These are phyloP conservation scores for Pantherophis alleghaniensis DNA, from an alignment of 2,797 vertebrate genomes.

Conservation along the genomic window DNA sequence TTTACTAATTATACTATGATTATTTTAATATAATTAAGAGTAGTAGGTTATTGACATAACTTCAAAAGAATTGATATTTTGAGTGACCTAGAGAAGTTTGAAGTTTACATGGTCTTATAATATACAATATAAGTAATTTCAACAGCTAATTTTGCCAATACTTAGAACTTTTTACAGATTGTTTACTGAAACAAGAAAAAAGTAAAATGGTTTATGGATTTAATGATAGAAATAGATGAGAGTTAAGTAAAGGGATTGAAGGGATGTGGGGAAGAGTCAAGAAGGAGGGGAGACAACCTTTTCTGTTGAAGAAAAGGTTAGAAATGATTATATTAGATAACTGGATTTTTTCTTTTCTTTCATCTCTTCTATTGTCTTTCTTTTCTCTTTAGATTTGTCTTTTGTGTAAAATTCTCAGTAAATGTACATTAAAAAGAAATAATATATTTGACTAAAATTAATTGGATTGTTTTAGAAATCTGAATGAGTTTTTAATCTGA, in stretches of 20 bases:
- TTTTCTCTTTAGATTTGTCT: neutral
- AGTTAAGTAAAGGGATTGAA: neutral
- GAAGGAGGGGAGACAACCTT: neutral
- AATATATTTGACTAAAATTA: neutral
- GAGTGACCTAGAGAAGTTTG: neutral
- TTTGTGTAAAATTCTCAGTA: neutral
- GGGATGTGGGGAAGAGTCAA: neutral
- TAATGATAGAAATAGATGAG: neutral
- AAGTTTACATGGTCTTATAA: neutral
- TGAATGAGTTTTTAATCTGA: neutral
- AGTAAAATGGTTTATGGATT: too few species aligned
- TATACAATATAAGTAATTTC: neutral
- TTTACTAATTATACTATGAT: neutral
- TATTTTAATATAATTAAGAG: neutral
- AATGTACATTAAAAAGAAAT: neutral
- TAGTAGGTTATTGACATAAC: neutral
- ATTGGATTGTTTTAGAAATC: neutral
- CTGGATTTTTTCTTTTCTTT: neutral
- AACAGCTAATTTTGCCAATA: neutral
- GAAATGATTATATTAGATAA: neutral
- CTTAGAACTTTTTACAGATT: neutral
- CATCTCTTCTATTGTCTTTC: neutral
- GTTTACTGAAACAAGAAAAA: too few species aligned
- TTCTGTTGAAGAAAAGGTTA: neutral
- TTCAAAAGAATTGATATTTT: neutral